Evolutionary conservation across 92 coral and sea anemone genomes (phyloP), one percentile per base, ranked within the genome.

Genomic region (Zoanthus sansibaricus): DNA sequence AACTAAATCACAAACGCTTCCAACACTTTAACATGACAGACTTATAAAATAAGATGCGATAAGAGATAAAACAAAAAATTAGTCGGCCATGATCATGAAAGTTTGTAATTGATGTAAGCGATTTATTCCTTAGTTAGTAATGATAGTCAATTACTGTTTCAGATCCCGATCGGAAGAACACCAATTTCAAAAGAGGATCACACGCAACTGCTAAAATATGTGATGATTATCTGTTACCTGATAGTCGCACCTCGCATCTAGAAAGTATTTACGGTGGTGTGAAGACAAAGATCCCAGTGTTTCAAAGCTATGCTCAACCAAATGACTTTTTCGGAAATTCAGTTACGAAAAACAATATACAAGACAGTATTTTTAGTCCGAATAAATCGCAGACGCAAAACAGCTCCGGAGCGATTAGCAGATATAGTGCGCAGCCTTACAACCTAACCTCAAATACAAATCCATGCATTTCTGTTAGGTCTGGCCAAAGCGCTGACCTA

Each of bases 211-310:
- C 9, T 14, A 44, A 31, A 21, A 15, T 58, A 8, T 15, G 51
- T n/a, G 18, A 11, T 8, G 66, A 32, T 7, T 9, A 31, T 6
- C 52, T 15, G 56, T 61, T 11, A 15, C 52, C 46, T 33, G 16
- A 9, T 15, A 17, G 66, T 16, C 15, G 14, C 7, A 44, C 83
- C 46, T 37, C 47, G 10, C 21, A 33, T 9, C 9, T 42, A 49
- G 33, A 30, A n/a, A 12, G 16, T 10, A 45, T 16, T 45, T 33
- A 17, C 33, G 4, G 37, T 13, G 87, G 82, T 17, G 21, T 49
- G 7, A 83, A 72, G 44, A 54, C 69, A 54, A 83, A 51, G 74
- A 80, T 49, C 32, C 18, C 68, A 49, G 21, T 14, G 25, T 69
- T 13, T 4, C 58, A 46, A 32, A 74, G 18, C 32, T 47, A 59